Base-by-base conservation (phyloP, 2,888 invertebrate genomes). In the Pachydiplax longipennis region DNA sequence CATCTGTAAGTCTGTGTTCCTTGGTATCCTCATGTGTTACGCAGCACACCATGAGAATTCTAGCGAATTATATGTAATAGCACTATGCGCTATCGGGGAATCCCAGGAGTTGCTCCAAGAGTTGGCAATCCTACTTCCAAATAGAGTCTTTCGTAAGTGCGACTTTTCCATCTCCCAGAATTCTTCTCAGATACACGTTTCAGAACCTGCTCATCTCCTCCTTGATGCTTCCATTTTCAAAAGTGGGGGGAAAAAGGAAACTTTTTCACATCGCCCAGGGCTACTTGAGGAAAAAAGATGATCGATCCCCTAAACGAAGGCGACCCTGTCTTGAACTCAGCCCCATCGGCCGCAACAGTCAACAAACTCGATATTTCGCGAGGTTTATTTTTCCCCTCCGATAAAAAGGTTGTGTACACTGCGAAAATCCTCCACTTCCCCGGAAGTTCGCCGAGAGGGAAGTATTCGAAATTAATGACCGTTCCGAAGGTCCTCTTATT, bases 211-310 rank as follows among this genome's bases (percentile, higher is more conserved):
- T n/a, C 58, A 58, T 5, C 87, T 61, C 87, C 37, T 61, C 61
- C 58, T 22, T n/a, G 87, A 37, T 37, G 83, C 83, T 58, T 58
- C 83, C 73, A n/a, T 83, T 18, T 81, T 58, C 31, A 37, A 87
- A 87, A 87, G 87, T 87, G 87, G 61, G 53, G 53, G 18, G 53
- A 53, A 53, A 18, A 53, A 5, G 53, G 53, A 53, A 53, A 53
- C 53, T 53, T 53, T 53, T 53, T 53, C 48, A 48, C 48, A 48
- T 48, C 61, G 58, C 37, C 87, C 8, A n/a, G 18, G 61, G 87
- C 87, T 87, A 87, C 87, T 87, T n/a, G 58, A 87, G 53, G 48
- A 53, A 87, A 87, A 65, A 87, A 87, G 61, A 61, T 61, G 87
- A 87, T 87, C 65, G 13, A 53, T 58, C 58, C 48, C 58, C 31